Evolutionary conservation across 2,797 vertebrate genomes (phyloP), one percentile per base, ranked within the genome.

Genomic region (Threskiornis aethiopicus): DNA sequence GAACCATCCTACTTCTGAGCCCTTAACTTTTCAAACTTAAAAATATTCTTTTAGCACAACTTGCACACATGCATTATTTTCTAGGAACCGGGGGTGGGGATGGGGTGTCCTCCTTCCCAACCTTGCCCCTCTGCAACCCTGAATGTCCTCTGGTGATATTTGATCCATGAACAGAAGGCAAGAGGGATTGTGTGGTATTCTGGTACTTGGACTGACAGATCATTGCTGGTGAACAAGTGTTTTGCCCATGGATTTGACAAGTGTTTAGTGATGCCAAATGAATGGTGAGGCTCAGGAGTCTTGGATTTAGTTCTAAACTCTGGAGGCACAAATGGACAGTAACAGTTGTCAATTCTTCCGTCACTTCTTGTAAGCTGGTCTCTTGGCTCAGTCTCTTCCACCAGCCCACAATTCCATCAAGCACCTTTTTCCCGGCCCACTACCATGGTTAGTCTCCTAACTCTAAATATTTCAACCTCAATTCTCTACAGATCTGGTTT

Each of bases 21-120:
- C 42, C 49, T 84, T 84, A n/a, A 67, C 39, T 78, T 89, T 73
- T 75, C 35, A 78, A 79, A 35, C 19, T 55, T 47, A 51, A 82
- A 41, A 59, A 35, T n/a, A 71, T 55, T 67, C 26, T 84, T 78
- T 55, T 44, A 49, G 37, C 29, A 78, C 37, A 89, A n/a, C 5
- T 58, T 54, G 21, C n/a, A 42, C 1, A 0, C 3, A 49, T 6
- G 1, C 6, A 3, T 62, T 82, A 35, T 70, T 73, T 93, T 84
- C 69, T 93, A 73, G 72, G 72, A 84, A 62, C 10, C 52, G 7
- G 10, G 2, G 3, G 4, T 61, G 39, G 19, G 26, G 6, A 13
- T 76, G 16, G 1, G 1, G 2, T 69, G 7, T 54, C 21, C 31
- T 42, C 39, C 25, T 73, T 84, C 20, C 29, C 24, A 29, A 0